Base-by-base conservation (phyloP, 2,888 invertebrate species). In the Mythimna loreyi region DNA sequence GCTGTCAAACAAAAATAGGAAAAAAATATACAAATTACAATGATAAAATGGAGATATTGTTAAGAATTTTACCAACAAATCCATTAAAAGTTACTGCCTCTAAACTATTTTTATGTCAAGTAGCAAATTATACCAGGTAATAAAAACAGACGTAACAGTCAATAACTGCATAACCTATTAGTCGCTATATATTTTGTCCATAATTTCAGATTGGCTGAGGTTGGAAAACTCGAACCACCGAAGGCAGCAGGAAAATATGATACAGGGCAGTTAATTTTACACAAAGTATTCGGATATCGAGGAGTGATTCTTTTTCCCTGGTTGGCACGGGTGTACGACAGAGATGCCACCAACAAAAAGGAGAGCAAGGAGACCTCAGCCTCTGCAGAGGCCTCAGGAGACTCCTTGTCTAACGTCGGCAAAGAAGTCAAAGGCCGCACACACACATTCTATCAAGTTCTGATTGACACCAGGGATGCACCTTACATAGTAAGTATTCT, bases 301-400 rank as follows among this genome's bases (percentile, higher is more conserved):
- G 99, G 99, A 6, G 99, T 99, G 19, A 97, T 99, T 69, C 96
- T 99, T 61, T 99, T 99, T 91, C 99, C 99, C 1, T 99, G 99
- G 99, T 95, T 98, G 74, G 99, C 99, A 11, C 97, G 98, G 89
- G 99, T 99, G 1, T 99, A 99, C 89, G 99, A 99, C 89, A 96
- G 99, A 87, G 99, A 99, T 96, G 96, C 98, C 63, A 97, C 98
- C 2, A 97, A 96, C 85, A 97, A 97, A 89, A 97, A 96, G 86
- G 97, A 97, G 85, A 96, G 91, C 67, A 83, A 91, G 9, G 94
- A 95, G 63, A 65, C 92, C 45, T 76, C 92, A 6, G 82, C 86
- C 43, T 64, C 86, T n/a, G 53, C 88, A 4, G 93, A 94, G 40
- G 80, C 87, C 19, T 86, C 92, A 25, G 92, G 91, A 52, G 95